Evolutionary conservation across 64 coral and sea anemone genomes (phyloP).

Genomic region (Montipora efflorescens): DNA sequence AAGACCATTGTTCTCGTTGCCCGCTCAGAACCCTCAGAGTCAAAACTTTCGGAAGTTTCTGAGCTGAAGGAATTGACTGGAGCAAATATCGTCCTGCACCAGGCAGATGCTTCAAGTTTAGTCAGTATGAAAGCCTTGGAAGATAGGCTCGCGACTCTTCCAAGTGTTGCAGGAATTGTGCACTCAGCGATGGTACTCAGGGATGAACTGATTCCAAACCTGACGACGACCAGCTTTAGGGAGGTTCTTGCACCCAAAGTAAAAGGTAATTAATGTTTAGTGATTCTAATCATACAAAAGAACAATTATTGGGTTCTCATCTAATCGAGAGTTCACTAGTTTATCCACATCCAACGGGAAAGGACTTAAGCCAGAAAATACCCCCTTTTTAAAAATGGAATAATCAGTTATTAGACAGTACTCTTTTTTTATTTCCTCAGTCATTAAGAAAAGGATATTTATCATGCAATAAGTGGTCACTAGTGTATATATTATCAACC

Average conservation of each 20-base stretch:
- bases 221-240: constrained; percentile 35
- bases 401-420: no score
- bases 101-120: constrained; percentile 73
- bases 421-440: background rate
- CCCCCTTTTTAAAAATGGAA: no score
- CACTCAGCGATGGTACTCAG: constrained; percentile 80
- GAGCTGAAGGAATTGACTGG: constrained; percentile 67
- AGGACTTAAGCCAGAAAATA: no score
- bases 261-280: constrained; percentile 46
- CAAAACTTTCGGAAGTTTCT: constrained; percentile 65
- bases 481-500: background rate
- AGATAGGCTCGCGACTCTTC: constrained; percentile 49
- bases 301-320: background rate
- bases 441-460: background rate
- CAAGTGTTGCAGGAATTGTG: constrained; percentile 82
- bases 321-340: no score
- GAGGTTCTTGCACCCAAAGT: constrained; percentile 84
- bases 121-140: constrained; percentile 66
- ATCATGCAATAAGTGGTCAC: background rate
- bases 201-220: constrained; percentile 66
- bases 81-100: constrained; percentile 65
- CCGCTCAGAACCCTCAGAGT: constrained; percentile 58
- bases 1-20: constrained; percentile 78
- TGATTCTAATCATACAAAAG: background rate
- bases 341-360: no score